These are phyloP conservation scores for Acromyrmex charruanus DNA, from an alignment of 1,140 invertebrate genomes.

Conservation along the genomic window DNA sequence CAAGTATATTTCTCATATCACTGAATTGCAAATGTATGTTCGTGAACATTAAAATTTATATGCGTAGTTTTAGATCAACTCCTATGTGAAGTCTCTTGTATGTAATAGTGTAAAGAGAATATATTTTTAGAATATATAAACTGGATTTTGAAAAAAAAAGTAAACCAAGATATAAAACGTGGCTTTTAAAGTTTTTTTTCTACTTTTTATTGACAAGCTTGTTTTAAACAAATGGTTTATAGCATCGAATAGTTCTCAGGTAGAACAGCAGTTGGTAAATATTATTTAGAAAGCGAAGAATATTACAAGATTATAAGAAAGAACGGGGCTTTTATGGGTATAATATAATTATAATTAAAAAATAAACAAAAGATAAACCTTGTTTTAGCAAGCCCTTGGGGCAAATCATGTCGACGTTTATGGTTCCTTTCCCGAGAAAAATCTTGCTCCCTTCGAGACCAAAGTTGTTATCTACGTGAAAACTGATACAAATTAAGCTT, in stretches of 20 bases:
- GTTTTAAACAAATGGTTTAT: background rate
- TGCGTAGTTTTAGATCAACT: background rate
- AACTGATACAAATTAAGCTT: background rate
- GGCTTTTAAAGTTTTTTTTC: background rate
- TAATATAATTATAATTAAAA: conserved; percentile 6
- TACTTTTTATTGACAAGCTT: background rate
- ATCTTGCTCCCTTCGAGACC: background rate
- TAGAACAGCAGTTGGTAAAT: background rate
- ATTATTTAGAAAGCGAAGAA: conserved; percentile 12
- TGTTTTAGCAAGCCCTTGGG: background rate
- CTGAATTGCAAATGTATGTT: background rate
- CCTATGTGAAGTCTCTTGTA: background rate
- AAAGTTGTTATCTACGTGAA: background rate
- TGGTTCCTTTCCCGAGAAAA: background rate
- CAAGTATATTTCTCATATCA: conserved; percentile 1
- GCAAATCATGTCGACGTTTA: conserved; percentile 5
- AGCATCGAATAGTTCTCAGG: background rate
- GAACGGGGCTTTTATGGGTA: background rate
- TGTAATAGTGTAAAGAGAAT: background rate
- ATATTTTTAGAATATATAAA: background rate
- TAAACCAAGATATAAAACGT: background rate
- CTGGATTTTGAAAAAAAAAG: background rate
- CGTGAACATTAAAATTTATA: background rate
- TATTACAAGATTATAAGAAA: background rate
- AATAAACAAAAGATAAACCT: background rate